Conservation (phyloP, 2,797 vertebrate genomes). For the Pyrocephalus nanus region DNA sequence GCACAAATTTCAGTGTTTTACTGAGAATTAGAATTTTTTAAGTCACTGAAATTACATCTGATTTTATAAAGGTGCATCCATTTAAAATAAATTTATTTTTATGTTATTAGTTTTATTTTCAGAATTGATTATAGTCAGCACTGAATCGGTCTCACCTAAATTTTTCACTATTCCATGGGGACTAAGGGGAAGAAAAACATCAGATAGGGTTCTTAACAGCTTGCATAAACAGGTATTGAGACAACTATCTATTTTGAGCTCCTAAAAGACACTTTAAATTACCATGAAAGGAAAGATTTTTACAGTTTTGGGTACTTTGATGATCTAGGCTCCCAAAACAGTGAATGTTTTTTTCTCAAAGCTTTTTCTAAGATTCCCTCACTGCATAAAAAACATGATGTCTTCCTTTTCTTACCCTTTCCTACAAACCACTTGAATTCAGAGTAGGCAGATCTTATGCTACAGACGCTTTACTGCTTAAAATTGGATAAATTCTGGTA, state of each 20-base stretch:
- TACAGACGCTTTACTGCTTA: not conserved
- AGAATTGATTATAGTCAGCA: not conserved
- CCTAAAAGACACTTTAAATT: not conserved
- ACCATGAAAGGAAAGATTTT: constrained; percentile 6
- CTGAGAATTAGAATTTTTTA: not conserved
- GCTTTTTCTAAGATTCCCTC: not conserved
- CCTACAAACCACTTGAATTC: not conserved
- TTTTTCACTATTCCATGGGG: not conserved
- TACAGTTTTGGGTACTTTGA: constrained; percentile 9
- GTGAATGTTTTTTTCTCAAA: not conserved
- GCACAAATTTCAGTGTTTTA: not conserved
- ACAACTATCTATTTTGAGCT: not conserved
- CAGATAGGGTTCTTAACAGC: not conserved
- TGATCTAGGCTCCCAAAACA: constrained; percentile 28
- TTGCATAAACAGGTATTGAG: constrained; percentile 10
- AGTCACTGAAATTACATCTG: not conserved
- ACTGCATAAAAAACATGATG: not conserved
- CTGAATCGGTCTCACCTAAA: not conserved
- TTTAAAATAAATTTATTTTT: not conserved
- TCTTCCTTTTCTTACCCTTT: not conserved
- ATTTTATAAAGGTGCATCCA: not conserved
- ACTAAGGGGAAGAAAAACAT: not conserved
- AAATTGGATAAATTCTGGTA: not conserved
- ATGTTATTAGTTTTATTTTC: not conserved
- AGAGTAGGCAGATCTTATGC: not conserved